Conservation (phyloP, 1,140 invertebrate species). For the Drosophila malerkotliana region DNA sequence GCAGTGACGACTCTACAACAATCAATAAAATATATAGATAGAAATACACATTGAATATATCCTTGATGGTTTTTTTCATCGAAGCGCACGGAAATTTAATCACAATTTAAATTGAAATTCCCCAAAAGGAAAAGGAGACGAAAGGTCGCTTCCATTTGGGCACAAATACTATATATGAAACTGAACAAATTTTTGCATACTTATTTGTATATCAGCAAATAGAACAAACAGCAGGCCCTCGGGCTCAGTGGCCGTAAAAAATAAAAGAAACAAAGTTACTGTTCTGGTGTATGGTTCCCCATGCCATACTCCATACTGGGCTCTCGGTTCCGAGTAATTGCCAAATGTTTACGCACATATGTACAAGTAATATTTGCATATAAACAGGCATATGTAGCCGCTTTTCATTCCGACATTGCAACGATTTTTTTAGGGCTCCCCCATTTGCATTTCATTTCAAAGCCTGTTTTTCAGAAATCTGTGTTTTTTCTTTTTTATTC, state of each 20-base stretch:
- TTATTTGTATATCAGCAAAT: slow-evolving; percentile 64
- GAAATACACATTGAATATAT: slow-evolving; percentile 6
- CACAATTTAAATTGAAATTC: slow-evolving; percentile 79
- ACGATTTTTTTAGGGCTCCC: slow-evolving; percentile 33
- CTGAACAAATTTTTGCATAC: slow-evolving; percentile 25
- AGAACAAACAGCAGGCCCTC: slow-evolving; percentile 60
- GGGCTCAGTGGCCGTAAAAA: slow-evolving; percentile 9
- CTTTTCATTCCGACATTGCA: slow-evolving; percentile 68
- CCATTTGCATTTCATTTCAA: slow-evolving; percentile 70
- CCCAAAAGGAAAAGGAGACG: slow-evolving; percentile 37
- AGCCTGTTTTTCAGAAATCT: slow-evolving; percentile 31
- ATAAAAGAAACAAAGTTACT: slow-evolving; percentile 41
- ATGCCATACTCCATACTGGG: no score
- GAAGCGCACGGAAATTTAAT: slow-evolving; percentile 71
- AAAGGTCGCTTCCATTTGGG: slow-evolving; percentile 22
- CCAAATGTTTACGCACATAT: slow-evolving; percentile 80
- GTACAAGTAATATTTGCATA: slow-evolving; percentile 76
- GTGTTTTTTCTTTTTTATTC: slow-evolving; percentile 25
- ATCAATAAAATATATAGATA: slow-evolving; percentile 35
- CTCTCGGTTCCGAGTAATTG: slow-evolving; percentile 60
- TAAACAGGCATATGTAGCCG: slow-evolving; percentile 77
- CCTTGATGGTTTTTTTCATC: slow-evolving; percentile 52
- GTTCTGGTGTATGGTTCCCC: not conserved
- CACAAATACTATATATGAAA: slow-evolving; percentile 2
- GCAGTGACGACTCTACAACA: slow-evolving; percentile 26